Conservation (phyloP, 2,888 invertebrate genomes). For the Emmelina monodactyla region DNA sequence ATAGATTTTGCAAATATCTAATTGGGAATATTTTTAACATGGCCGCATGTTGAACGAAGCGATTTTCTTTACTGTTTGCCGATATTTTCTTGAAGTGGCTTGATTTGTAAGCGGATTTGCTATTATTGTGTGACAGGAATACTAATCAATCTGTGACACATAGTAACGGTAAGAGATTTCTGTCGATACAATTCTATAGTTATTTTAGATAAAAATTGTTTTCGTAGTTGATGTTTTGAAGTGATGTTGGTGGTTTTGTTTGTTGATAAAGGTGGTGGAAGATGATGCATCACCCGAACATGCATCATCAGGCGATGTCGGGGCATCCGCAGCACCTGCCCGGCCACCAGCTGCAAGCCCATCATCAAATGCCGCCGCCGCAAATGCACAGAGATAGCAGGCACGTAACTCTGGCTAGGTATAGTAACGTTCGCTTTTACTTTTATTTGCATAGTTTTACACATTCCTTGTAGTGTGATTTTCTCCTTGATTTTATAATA, state of each 20-base stretch:
- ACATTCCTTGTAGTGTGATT: too few relatives aligned
- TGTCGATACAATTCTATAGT: neutral
- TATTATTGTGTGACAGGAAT: conserved; percentile 34
- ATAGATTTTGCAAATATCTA: conserved; percentile 1
- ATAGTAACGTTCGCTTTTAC: conserved; percentile 41
- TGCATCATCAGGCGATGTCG: conserved; percentile 64
- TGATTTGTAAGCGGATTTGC: conserved; percentile 48
- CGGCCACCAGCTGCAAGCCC: conserved; percentile 54
- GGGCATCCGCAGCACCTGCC: conserved; percentile 58
- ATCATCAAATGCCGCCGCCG: conserved; percentile 72
- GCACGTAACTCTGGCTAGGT: conserved; percentile 63
- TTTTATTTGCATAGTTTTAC: conserved; percentile 36
- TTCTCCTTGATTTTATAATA: too few relatives aligned
- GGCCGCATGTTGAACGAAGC: conserved; percentile 84
- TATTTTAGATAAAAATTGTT: conserved; percentile 21
- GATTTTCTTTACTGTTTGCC: conserved; percentile 85
- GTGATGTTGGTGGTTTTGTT: conserved; percentile 38
- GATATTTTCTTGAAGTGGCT: conserved; percentile 53
- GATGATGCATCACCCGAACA: conserved; percentile 67
- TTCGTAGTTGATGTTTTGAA: conserved; percentile 33
- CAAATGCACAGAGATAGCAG: conserved; percentile 72
- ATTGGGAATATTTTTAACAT: conserved; percentile 70
- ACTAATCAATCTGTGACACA: conserved; percentile 28
- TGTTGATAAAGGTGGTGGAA: conserved; percentile 32
- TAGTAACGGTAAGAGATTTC: conserved; percentile 37